These are phyloP conservation scores for Brachypterus glaber DNA, from an alignment of 2,888 invertebrate genomes.

Conservation along the genomic window DNA sequence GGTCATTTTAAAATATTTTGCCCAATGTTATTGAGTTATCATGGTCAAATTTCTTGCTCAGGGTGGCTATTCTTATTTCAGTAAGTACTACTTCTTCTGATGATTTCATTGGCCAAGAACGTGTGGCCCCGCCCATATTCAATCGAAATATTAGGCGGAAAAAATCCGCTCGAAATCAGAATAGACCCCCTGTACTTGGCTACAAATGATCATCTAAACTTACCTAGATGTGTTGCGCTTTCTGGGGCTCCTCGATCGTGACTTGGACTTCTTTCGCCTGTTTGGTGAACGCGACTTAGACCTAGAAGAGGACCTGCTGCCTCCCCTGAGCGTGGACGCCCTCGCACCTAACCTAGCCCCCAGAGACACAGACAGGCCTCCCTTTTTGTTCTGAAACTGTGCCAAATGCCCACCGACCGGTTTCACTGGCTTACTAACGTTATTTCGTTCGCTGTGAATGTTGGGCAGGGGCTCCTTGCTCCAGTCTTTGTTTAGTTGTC, in stretches of 20 bases:
- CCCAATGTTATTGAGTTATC: too few species aligned
- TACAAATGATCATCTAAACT: slow-evolving; percentile 10
- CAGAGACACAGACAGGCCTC: slow-evolving; percentile 48
- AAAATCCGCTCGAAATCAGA: too few species aligned
- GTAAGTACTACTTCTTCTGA: too few species aligned
- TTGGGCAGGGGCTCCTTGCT: slow-evolving; percentile 85
- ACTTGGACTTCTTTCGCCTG: slow-evolving; percentile 22
- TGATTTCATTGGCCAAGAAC: too few species aligned
- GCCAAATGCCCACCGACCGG: slow-evolving; percentile 47
- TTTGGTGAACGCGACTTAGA: slow-evolving; percentile 32
- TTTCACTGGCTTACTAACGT: slow-evolving; percentile 45
- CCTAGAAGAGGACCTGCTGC: slow-evolving; percentile 38
- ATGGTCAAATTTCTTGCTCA: too few species aligned
- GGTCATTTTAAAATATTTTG: too few species aligned
- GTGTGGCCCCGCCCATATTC: too few species aligned
- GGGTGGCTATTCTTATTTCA: too few species aligned
- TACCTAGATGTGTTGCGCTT: slow-evolving; percentile 35
- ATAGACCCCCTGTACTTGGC: too few species aligned
- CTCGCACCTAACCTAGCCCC: slow-evolving; percentile 50
- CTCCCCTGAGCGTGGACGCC: slow-evolving; percentile 37
- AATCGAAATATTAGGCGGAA: too few species aligned
- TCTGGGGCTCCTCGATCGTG: slow-evolving; percentile 30
- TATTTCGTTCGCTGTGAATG: slow-evolving; percentile 70
- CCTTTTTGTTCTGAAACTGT: slow-evolving; percentile 47
- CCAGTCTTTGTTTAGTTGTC: slow-evolving; percentile 91